phyloP scores from a whole-genome alignment of 64 coral and sea anemone genomes.

The Trachythela sp. region DNA sequence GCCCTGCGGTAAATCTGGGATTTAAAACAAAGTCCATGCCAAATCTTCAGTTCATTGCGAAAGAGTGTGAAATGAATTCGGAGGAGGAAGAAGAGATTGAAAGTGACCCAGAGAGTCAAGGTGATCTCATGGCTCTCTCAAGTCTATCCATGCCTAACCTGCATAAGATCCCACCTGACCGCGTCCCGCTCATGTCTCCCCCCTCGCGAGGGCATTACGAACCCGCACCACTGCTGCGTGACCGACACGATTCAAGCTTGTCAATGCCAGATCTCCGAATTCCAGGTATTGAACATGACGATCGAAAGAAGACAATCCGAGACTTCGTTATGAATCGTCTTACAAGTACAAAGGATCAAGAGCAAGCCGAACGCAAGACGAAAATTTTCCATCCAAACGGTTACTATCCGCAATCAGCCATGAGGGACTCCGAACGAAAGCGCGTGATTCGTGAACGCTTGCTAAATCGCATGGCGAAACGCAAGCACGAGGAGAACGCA shows the following conservation, averaged over 20 bases:
- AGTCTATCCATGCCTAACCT: constrained; percentile 11
- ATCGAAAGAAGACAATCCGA: background rate
- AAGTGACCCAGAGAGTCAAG: constrained; percentile 10
- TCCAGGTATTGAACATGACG: background rate
- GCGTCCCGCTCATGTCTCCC: background rate
- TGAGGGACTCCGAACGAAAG: background rate
- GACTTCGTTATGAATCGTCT: background rate
- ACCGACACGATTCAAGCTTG: background rate
- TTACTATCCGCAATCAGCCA: background rate
- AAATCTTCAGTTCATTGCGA: background rate
- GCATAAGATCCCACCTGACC: background rate
- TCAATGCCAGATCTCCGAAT: background rate
- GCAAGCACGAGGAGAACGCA: background rate
- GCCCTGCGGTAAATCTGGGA: background rate
- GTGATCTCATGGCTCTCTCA: background rate
- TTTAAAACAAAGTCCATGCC: constrained; percentile 23
- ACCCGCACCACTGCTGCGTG: background rate
- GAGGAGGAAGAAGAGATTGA: background rate
- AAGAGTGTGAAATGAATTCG: background rate
- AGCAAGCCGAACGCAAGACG: background rate
- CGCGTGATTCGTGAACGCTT: background rate
- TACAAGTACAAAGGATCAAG: background rate
- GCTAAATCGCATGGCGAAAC: background rate
- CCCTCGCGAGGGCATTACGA: background rate
- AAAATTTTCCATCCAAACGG: constrained; percentile 4